Evolutionary conservation across 2,888 invertebrate genomes (phyloP).

Genomic region (Smittia sp.): DNA sequence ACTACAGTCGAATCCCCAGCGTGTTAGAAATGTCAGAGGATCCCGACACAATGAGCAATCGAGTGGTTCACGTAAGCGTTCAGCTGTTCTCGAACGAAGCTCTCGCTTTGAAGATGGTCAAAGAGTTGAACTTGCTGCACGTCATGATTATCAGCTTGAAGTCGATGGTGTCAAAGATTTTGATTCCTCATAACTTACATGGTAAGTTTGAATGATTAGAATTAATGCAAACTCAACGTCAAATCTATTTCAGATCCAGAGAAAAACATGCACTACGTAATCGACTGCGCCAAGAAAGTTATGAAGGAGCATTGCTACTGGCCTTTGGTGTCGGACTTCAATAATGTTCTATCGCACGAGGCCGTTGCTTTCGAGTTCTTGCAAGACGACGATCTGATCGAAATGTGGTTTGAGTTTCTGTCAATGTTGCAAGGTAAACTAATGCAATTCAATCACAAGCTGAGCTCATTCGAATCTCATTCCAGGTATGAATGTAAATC

Average conservation of each 20-base stretch:
- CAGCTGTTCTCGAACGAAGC: constrained; percentile 94
- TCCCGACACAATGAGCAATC: constrained; percentile 89
- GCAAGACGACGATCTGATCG: constrained; percentile 81
- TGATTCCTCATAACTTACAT: constrained; percentile 82
- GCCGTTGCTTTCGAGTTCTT: constrained; percentile 88
- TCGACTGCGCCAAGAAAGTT: constrained; percentile 85
- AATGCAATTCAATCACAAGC: neutral
- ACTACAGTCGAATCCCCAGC: constrained; percentile 91
- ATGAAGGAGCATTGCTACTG: constrained; percentile 99
- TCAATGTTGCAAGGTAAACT: constrained; percentile 84
- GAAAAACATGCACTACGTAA: constrained; percentile 83
- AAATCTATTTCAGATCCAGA: constrained; percentile 61
- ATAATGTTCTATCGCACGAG: constrained; percentile 90
- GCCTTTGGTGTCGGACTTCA: constrained; percentile 95
- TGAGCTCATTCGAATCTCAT: neutral
- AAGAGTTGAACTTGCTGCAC: constrained; percentile 83
- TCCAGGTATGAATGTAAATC: constrained; percentile 93
- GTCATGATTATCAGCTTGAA: constrained; percentile 89
- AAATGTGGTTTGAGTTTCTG: constrained; percentile 94
- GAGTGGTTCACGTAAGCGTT: constrained; percentile 96
- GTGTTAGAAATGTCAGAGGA: constrained; percentile 82
- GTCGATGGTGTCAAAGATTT: constrained; percentile 90
- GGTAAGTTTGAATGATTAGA: constrained; percentile 55
- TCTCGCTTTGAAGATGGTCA: constrained; percentile 85
- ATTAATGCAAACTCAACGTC: neutral